Conservation (phyloP, 2,888 invertebrate species). For the Idaea biselata region DNA sequence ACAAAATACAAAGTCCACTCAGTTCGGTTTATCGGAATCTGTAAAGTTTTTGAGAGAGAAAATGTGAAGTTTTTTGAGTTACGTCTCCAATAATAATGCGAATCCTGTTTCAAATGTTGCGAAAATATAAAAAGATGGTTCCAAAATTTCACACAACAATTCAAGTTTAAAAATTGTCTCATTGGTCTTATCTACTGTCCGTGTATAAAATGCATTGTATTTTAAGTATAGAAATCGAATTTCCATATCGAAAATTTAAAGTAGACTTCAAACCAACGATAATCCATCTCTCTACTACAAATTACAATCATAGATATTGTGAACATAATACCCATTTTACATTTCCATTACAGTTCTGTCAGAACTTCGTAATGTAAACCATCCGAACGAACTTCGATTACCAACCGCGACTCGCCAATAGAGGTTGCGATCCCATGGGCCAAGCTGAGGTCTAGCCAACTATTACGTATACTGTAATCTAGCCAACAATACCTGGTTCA, state of each 20-base stretch:
- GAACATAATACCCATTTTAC: not conserved
- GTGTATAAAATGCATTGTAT: too few species aligned
- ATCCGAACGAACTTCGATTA: slow-evolving; percentile 25
- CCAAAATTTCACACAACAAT: too few species aligned
- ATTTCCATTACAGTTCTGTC: not conserved
- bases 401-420: slow-evolving; percentile 19
- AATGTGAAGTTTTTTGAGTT: not conserved
- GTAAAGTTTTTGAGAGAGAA: not conserved
- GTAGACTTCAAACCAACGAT: not conserved
- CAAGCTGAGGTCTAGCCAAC: not conserved
- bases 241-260: too few species aligned
- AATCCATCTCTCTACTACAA: not conserved
- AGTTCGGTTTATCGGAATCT: not conserved
- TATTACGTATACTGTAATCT: not conserved
- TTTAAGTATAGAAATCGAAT: too few species aligned
- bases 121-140: too few species aligned
- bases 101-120: too few species aligned
- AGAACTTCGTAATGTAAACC: slow-evolving; percentile 22
- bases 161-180: too few species aligned
- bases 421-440: slow-evolving; percentile 22
- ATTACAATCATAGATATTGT: not conserved
- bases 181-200: too few species aligned
- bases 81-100: too few species aligned
- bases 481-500: not conserved
- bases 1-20: not conserved